Evolutionary conservation across 2,113 vertebrate genomes (phyloP), one percentile per base, ranked within the genome.

Genomic region (Mormoops blainvillei): DNA sequence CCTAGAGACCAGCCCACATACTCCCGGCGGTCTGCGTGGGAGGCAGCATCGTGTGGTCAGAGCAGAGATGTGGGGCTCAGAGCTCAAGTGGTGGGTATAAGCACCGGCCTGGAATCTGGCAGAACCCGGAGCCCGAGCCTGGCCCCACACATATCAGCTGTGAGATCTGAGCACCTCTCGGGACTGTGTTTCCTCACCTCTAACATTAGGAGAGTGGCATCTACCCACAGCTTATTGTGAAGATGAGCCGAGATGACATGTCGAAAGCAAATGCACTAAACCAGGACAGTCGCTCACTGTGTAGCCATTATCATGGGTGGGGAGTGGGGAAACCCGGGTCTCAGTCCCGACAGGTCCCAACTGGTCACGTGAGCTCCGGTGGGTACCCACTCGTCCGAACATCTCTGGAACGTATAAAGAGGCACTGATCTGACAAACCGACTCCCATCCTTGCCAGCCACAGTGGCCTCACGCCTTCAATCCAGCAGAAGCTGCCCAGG

Each of bases 391-490:
- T 8, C 9, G 4, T 68, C 22, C 16, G 61, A 48, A 65, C 28
- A 3, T 48, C 65, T 58, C 2, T 4, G 45, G 43, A 33, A 36
- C 36, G 36, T 26, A 3, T 10, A 28, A 12, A n/a, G 48, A 81
- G 22, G 45, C 1, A 8, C 45, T 10, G 16, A 61, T 4, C 38
- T 8, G 14, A 26, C 24, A 13, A 24, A 54, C 19, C 13, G 38
- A 33, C 31, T 58, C 36, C 28, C 20, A 15, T 48, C 20, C 38
- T 54, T 82, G 56, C 22, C 15, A 50, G 74, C 24, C 70, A 38
- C 18, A 28, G 7, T 7, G 8, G 43, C 5, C 65, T 52, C 1
- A 26, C 58, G 0, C 41, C 12, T 12, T 73, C 11, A 1, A 20
- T 11, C 31, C 0, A 2, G 86, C 50, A 43, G 65, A 88, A 36